Conservation (phyloP, 2,113 vertebrate genomes). For the Takifugu bimaculatus region DNA sequence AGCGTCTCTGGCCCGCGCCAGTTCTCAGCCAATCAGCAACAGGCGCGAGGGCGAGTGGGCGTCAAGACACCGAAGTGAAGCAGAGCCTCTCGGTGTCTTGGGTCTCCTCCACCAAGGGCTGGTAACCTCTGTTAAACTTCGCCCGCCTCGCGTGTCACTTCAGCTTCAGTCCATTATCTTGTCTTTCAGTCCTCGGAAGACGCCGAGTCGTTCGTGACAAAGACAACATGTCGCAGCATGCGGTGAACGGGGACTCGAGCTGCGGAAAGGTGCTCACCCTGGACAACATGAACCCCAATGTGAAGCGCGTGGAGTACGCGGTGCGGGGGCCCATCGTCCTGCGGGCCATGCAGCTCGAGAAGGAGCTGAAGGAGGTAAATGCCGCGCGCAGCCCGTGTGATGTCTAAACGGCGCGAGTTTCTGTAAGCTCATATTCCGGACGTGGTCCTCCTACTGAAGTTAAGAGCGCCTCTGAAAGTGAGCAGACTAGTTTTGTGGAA, state of each 20-base stretch:
- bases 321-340: conserved; percentile 83
- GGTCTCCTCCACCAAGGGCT: neutral
- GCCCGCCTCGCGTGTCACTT: neutral
- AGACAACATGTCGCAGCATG: conserved; percentile 57
- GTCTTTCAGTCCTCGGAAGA: conserved; percentile 15
- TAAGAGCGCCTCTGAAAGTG: neutral
- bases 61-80: conserved; percentile 13
- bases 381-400: too few relatives aligned
- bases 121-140: conserved; percentile 15
- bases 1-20: neutral
- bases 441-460: neutral
- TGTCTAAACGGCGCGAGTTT: neutral
- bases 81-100: too few relatives aligned
- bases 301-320: conserved; percentile 82
- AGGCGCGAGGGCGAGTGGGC: conserved; percentile 16
- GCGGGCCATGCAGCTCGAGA: conserved; percentile 82
- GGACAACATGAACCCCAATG: conserved; percentile 82
- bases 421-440: too few relatives aligned
- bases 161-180: neutral
- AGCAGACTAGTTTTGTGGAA: neutral
- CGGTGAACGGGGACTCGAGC: conserved; percentile 35
- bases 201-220: neutral
- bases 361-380: conserved; percentile 79
- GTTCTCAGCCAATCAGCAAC: conserved; percentile 31
- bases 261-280: conserved; percentile 76